Percentiles rank a stretch among this genome's conserved stretches.
These are phyloP conservation scores for Brachyhypopomus occidentalis DNA, from an alignment of 2,113 vertebrate species.

Conservation along the genomic window DNA sequence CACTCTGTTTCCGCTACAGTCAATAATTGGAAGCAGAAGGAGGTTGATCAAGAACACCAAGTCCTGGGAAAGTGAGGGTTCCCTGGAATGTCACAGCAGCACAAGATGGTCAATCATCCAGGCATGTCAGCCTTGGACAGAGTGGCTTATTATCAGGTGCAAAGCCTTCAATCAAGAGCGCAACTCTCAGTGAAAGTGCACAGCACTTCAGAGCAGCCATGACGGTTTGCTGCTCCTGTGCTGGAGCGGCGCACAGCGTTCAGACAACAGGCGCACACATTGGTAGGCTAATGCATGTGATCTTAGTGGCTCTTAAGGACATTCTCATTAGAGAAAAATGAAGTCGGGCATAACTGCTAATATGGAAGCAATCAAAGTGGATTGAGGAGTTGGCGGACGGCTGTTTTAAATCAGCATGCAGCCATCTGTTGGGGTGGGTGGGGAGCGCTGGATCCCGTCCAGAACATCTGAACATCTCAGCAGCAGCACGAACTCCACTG, in stretches of 20 bases:
- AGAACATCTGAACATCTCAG: no score
- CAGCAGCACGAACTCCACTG: no score
- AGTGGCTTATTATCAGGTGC: conserved; percentile 25
- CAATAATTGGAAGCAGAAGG: conserved; percentile 4
- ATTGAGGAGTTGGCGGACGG: conserved; percentile 53
- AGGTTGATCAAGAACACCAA: conserved; percentile 8
- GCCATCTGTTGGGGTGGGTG: conserved; percentile 60
- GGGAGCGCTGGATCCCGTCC: background rate
- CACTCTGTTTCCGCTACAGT: conserved; percentile 5
- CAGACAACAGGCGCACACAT: background rate
- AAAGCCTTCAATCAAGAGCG: conserved; percentile 19
- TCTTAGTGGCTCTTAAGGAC: conserved; percentile 50
- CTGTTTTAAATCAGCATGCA: conserved; percentile 55
- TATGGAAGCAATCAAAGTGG: conserved; percentile 58
- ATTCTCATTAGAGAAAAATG: conserved; percentile 61
- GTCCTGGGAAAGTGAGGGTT: conserved; percentile 14
- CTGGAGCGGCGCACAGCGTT: background rate
- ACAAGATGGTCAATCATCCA: conserved; percentile 42
- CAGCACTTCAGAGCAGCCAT: background rate
- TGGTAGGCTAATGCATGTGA: background rate
- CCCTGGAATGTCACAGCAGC: conserved; percentile 6
- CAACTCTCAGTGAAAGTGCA: conserved; percentile 31
- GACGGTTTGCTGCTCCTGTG: background rate
- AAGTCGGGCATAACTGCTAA: conserved; percentile 58
- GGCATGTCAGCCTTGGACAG: conserved; percentile 29